These are phyloP conservation scores for Montipora cactus DNA, from an alignment of 64 coral and sea anemone species.

Conservation along the genomic window DNA sequence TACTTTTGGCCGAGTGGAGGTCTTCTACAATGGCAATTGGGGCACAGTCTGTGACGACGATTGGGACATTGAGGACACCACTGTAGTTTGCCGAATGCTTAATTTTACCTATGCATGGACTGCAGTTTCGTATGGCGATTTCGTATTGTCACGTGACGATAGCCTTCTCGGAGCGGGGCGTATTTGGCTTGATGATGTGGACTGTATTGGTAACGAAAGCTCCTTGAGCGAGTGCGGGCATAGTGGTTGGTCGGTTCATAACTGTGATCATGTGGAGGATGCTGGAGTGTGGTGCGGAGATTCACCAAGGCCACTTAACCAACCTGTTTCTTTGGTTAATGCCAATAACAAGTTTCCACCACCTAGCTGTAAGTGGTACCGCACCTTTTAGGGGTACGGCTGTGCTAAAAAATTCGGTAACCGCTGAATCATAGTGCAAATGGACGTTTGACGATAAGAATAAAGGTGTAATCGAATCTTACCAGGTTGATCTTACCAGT, in stretches of 20 bases:
- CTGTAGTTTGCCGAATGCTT: constrained; percentile 49
- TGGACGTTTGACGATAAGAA: no score
- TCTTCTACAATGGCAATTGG: constrained; percentile 26
- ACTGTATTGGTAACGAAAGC: constrained; percentile 14
- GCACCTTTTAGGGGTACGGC: no score
- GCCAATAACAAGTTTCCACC: neutral
- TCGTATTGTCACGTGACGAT: neutral
- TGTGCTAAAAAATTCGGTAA: no score
- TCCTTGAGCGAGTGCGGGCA: constrained; percentile 24
- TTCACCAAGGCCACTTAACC: neutral
- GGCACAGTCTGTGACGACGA: constrained; percentile 40
- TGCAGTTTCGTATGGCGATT: neutral
- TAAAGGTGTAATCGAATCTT: no score
- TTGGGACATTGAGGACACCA: constrained; percentile 28
- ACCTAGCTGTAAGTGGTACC: neutral
- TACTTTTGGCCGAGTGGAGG: neutral
- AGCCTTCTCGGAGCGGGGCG: neutral
- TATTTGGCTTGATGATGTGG: constrained; percentile 43
- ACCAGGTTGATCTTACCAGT: no score
- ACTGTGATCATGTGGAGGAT: constrained; percentile 27
- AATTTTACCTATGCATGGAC: constrained; percentile 15
- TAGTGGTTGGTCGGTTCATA: constrained; percentile 24
- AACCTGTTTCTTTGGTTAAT: neutral
- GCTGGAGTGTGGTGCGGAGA: constrained; percentile 27
- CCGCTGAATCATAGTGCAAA: no score